Percentiles rank a stretch among this genome's conserved stretches.
These are phyloP conservation scores for Drosophila aldrichi DNA, from an alignment of 2,888 invertebrate species.

Conservation along the genomic window DNA sequence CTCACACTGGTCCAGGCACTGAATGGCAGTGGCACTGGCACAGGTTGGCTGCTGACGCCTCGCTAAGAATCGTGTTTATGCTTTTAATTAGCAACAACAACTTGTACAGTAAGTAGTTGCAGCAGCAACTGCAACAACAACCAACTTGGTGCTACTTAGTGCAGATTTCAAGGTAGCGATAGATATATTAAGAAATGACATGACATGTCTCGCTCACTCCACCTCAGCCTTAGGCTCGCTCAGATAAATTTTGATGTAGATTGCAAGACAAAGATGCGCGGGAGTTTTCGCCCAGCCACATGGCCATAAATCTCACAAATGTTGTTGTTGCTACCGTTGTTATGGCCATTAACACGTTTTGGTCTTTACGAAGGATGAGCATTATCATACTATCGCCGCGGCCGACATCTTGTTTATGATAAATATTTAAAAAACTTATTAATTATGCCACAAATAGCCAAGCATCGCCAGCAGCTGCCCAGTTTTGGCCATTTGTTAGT, in stretches of 20 bases:
- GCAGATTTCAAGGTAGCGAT: slow-evolving; percentile 77
- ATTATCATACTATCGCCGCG: slow-evolving; percentile 71
- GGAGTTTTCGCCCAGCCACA: slow-evolving; percentile 45
- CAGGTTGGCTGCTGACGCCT: slow-evolving; percentile 68
- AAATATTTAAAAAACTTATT: slow-evolving; percentile 77
- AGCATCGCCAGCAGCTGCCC: slow-evolving; percentile 22
- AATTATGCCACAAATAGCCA: slow-evolving; percentile 78
- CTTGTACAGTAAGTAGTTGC: slow-evolving; percentile 77
- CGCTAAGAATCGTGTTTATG: slow-evolving; percentile 82
- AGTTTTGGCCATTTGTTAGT: slow-evolving; percentile 13
- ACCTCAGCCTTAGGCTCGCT: slow-evolving; percentile 20
- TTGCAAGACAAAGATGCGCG: slow-evolving; percentile 58
- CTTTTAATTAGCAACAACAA: slow-evolving; percentile 82
- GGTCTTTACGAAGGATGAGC: slow-evolving; percentile 57
- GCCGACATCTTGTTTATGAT: slow-evolving; percentile 70
- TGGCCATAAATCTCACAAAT: slow-evolving; percentile 42
- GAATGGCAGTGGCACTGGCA: slow-evolving; percentile 13
- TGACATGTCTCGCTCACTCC: slow-evolving; percentile 78
- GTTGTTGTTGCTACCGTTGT: slow-evolving; percentile 17
- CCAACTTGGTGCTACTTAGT: slow-evolving; percentile 72
- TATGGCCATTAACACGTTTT: slow-evolving; percentile 73
- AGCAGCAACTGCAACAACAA: slow-evolving; percentile 33
- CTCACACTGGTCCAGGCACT: not conserved
- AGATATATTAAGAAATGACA: slow-evolving; percentile 80
- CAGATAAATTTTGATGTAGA: slow-evolving; percentile 79